Evolutionary conservation across 1,140 invertebrate genomes (phyloP).

Genomic region (Macrotrachela quadricornifera): DNA sequence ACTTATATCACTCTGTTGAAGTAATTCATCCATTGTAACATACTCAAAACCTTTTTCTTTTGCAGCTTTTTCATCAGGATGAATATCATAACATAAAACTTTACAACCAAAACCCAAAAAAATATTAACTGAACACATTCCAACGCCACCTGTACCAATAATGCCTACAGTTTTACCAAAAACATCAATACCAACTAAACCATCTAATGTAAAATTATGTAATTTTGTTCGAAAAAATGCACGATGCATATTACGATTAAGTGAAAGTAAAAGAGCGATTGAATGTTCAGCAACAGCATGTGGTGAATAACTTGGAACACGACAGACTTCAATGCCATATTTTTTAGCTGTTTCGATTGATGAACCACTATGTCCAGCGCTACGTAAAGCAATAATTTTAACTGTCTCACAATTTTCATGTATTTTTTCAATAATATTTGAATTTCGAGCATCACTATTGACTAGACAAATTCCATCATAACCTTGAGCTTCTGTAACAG

Average conservation of each 20-base stretch:
- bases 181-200: slow-evolving; percentile 3
- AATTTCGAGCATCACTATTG: background rate
- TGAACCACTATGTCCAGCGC: background rate
- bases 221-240: background rate
- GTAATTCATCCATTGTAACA: background rate
- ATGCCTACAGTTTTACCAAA: slow-evolving; percentile 2
- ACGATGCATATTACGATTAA: background rate
- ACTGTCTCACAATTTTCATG: background rate
- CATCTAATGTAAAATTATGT: background rate
- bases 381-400: slow-evolving; percentile 1
- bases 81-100: slow-evolving; percentile 5
- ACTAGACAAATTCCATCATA: background rate
- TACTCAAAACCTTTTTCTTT: background rate
- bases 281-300: background rate
- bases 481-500: background rate
- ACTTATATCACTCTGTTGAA: background rate
- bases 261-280: background rate
- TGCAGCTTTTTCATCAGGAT: background rate
- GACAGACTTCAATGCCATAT: background rate
- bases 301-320: slow-evolving; percentile 2
- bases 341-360: background rate
- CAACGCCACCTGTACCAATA: slow-evolving; percentile 3
- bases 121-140: background rate
- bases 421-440: slow-evolving; percentile 1
- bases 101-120: slow-evolving; percentile 5